Percentiles rank a stretch among this genome's conserved stretches.
phyloP scores from a whole-genome alignment of 2,888 invertebrate genomes.

The Hydriomena furcata region DNA sequence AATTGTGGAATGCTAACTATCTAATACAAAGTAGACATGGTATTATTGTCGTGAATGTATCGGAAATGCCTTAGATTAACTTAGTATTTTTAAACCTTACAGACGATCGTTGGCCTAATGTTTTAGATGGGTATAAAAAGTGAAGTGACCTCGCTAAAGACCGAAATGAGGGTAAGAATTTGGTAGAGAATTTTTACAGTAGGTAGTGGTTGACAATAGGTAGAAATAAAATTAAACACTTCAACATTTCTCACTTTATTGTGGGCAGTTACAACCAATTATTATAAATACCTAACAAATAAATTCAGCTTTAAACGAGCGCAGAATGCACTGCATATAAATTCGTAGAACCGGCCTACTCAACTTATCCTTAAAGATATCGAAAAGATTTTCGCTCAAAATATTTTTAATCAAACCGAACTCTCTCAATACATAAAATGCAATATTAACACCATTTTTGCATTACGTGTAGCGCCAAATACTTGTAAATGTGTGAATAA shows the following conservation, averaged over 20 bases:
- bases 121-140: too few relatives aligned
- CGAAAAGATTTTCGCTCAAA: constrained; percentile 50
- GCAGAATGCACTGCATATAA: constrained; percentile 32
- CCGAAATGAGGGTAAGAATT: too few relatives aligned
- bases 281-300: constrained; percentile 32
- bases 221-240: too few relatives aligned
- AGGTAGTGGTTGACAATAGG: too few relatives aligned
- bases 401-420: constrained; percentile 67
- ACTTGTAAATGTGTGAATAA: constrained; percentile 64
- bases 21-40: too few relatives aligned
- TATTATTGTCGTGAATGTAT: too few relatives aligned
- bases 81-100: too few relatives aligned
- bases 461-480: constrained; percentile 68
- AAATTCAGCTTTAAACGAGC: constrained; percentile 36
- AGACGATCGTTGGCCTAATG: too few relatives aligned
- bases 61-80: too few relatives aligned
- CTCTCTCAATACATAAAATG: constrained; percentile 66
- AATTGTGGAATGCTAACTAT: too few relatives aligned
- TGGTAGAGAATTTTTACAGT: too few relatives aligned
- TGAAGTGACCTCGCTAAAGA: too few relatives aligned
- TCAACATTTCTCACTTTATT: background rate
- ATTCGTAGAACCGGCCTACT: constrained; percentile 43
- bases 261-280: constrained; percentile 15
- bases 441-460: constrained; percentile 73
- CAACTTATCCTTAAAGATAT: constrained; percentile 44